A percentile compares a stretch with the other conserved stretches of the same genome.
phyloP scores from a whole-genome alignment of 2,888 invertebrate genomes.

The Brachylomia viminalis region DNA sequence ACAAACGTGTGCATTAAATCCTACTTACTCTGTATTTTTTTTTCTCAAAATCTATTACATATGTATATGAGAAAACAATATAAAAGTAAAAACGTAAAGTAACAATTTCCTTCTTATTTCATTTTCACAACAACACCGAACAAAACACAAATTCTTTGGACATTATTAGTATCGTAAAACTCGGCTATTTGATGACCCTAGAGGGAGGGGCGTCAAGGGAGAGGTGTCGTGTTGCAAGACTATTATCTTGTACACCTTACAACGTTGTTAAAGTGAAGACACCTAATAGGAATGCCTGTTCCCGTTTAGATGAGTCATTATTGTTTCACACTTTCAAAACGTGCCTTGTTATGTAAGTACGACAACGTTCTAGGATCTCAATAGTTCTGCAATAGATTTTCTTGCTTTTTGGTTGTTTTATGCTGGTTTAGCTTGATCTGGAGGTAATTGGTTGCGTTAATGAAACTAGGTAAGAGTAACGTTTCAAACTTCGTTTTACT shows the following conservation, averaged over 20 bases:
- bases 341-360: conserved; percentile 29
- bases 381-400: conserved; percentile 8
- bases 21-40: too few species aligned
- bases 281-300: conserved; percentile 45
- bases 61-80: not conserved
- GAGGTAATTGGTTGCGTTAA: not conserved
- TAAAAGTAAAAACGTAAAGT: conserved; percentile 1
- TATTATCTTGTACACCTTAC: conserved; percentile 62
- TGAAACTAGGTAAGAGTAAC: not conserved
- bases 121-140: conserved; percentile 7
- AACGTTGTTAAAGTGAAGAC: conserved; percentile 59
- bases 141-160: conserved; percentile 14
- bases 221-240: conserved; percentile 63
- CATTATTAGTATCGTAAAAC: conserved; percentile 37
- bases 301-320: conserved; percentile 40
- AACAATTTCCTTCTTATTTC: conserved; percentile 3
- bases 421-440: too few species aligned
- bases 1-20: not conserved
- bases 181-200: conserved; percentile 54
- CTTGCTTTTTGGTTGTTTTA: not conserved
- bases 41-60: not conserved
- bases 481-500: not conserved
- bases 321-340: conserved; percentile 34
- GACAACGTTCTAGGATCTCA: not conserved
- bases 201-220: conserved; percentile 34